Conservation (phyloP, 2,113 vertebrate genomes). For the Hemiprocne comata region DNA sequence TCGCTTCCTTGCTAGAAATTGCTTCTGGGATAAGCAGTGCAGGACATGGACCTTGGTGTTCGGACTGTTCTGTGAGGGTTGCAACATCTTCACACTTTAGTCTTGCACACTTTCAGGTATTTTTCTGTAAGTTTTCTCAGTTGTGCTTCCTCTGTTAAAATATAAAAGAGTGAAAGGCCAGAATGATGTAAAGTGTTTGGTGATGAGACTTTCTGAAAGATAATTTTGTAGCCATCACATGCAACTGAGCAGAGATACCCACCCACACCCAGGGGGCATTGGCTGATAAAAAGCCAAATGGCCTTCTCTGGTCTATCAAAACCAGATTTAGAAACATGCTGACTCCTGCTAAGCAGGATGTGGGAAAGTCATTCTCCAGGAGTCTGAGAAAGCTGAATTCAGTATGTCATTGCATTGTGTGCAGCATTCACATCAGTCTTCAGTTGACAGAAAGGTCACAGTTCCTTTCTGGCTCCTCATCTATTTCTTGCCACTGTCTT, state of each 20-base stretch:
- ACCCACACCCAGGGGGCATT: neutral
- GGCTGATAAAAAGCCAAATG: slow-evolving; percentile 1
- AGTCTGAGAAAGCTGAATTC: neutral
- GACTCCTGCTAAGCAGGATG: neutral
- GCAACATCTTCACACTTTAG: neutral
- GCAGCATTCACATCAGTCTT: neutral
- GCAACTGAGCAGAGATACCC: neutral
- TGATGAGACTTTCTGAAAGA: neutral
- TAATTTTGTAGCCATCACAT: neutral
- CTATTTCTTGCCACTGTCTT: neutral
- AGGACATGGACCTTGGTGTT: fast-evolving
- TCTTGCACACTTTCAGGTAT: neutral
- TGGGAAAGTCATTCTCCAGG: neutral
- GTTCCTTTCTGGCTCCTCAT: neutral
- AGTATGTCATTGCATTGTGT: neutral
- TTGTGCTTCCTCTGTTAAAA: neutral
- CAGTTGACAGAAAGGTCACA: neutral
- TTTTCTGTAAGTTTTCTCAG: neutral
- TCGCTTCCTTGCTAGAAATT: neutral
- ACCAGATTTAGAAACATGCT: neutral
- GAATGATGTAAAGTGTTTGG: neutral
- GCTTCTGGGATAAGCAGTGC: neutral
- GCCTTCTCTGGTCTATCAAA: neutral
- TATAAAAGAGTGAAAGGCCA: neutral
- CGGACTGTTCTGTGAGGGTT: neutral